Base-by-base conservation (phyloP, 2,888 invertebrate genomes). In the Tiliacea citrago region DNA sequence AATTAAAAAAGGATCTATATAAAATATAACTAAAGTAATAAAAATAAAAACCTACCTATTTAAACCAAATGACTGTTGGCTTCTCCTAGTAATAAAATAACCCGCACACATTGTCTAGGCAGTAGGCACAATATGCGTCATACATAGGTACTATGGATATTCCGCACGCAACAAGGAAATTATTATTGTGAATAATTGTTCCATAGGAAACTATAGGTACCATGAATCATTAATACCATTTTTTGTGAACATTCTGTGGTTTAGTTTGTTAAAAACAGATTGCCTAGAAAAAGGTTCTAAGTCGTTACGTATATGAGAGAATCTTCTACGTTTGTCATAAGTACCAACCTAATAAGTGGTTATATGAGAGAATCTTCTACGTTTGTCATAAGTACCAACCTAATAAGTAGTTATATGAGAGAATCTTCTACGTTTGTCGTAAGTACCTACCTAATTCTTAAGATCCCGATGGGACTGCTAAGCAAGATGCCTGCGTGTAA, bases 31-130 rank as follows among this genome's bases (percentile, higher is more conserved):
- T n/a, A n/a, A n/a, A n/a, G n/a, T n/a, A n/a, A n/a, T n/a, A n/a
- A n/a, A n/a, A n/a, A n/a, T n/a, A n/a, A n/a, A n/a, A n/a, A n/a
- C n/a, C n/a, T n/a, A n/a, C n/a, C n/a, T n/a, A n/a, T n/a, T n/a
- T n/a, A n/a, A n/a, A n/a, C n/a, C n/a, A 42, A 24, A 12, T 6
- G 8, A 13, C 63, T 12, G n/a, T 45, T 57, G 81, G 81, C 29
- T 67, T 53, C 57, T 74, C 77, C 81, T 29, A 39, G 39, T 35
- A n/a, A 61, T 81, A 24, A 55, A 81, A 29, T 29, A 18, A 49
- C 81, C 77, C 75, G 81, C 74, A 81, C 60, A 18, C 18, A 42
- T 39, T 21, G 77, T 4, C 9, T n/a, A n/a, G n/a, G n/a, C n/a
- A n/a, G n/a, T 35, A 35, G 12, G 21, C 45, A 4, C 10, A 13